A percentile compares a stretch with the other conserved stretches of the same genome.
Conservation (phyloP, 2,113 vertebrate genomes). For the Sinocyclocheilus rhinocerous region DNA sequence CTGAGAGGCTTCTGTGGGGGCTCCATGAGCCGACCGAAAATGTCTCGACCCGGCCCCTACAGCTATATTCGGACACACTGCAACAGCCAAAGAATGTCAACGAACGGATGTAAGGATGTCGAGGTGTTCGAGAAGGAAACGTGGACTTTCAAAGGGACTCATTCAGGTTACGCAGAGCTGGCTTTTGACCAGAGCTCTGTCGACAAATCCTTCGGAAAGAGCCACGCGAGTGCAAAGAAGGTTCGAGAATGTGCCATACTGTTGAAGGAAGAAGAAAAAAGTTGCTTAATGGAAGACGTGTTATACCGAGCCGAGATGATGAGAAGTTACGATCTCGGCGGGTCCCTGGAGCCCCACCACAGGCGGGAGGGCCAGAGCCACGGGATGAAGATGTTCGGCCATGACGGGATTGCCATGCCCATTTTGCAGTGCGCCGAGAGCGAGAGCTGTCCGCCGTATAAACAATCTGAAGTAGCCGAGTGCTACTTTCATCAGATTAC, state of each 20-base stretch:
- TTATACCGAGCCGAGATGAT: constrained; percentile 79
- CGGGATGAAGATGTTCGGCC: constrained; percentile 75
- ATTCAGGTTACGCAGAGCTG: constrained; percentile 78
- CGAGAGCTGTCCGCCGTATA: constrained; percentile 70
- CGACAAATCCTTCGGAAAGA: constrained; percentile 76
- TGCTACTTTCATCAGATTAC: constrained; percentile 76
- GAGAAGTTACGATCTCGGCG: constrained; percentile 74
- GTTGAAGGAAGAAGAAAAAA: constrained; percentile 81
- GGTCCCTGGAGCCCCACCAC: constrained; percentile 73
- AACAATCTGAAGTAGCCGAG: constrained; percentile 73
- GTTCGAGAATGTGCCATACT: constrained; percentile 79
- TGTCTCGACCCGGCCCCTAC: constrained; percentile 77
- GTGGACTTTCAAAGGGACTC: constrained; percentile 79
- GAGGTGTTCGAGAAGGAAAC: constrained; percentile 76
- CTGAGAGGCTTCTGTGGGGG: constrained; percentile 79
- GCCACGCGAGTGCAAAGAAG: constrained; percentile 73
- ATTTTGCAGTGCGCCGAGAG: constrained; percentile 75
- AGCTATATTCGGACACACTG: constrained; percentile 73
- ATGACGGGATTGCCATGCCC: constrained; percentile 72
- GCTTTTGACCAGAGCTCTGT: constrained; percentile 79
- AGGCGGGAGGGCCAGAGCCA: constrained; percentile 77
- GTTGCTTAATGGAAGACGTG: constrained; percentile 77
- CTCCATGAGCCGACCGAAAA: constrained; percentile 77
- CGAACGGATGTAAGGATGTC: constrained; percentile 74
- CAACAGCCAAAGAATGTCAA: constrained; percentile 70